Evolutionary conservation across 2,797 vertebrate species (phyloP).

Genomic region (Scomberomorus guttatus): DNA sequence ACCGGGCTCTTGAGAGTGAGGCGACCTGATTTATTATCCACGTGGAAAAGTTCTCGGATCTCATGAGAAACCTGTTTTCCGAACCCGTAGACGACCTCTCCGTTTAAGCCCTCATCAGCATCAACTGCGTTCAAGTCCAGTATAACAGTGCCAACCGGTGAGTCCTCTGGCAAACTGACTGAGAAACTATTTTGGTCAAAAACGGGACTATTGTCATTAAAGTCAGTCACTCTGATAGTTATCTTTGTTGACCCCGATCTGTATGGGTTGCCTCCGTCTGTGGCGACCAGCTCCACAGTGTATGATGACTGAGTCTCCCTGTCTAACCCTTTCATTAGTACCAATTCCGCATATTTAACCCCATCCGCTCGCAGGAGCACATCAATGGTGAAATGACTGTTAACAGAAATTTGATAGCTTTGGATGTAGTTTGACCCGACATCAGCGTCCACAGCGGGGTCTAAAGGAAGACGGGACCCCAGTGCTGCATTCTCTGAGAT

Average conservation of each 20-base stretch:
- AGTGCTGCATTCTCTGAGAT: slow-evolving; percentile 91
- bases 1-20: slow-evolving; percentile 89
- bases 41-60: slow-evolving; percentile 90
- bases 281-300: slow-evolving; percentile 91
- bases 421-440: slow-evolving; percentile 94
- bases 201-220: slow-evolving; percentile 94
- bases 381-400: slow-evolving; percentile 94
- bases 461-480: slow-evolving; percentile 92
- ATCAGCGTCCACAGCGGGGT: slow-evolving; percentile 92
- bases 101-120: slow-evolving; percentile 92
- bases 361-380: slow-evolving; percentile 95
- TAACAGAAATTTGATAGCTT: slow-evolving; percentile 93
- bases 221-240: slow-evolving; percentile 92
- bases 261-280: slow-evolving; percentile 90
- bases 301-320: slow-evolving; percentile 91
- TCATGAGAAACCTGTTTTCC: slow-evolving; percentile 89
- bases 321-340: slow-evolving; percentile 94
- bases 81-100: slow-evolving; percentile 91
- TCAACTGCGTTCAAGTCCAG: slow-evolving; percentile 90
- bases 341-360: slow-evolving; percentile 94
- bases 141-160: slow-evolving; percentile 88
- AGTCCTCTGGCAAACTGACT: slow-evolving; percentile 92
- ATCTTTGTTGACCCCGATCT: slow-evolving; percentile 90
- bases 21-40: slow-evolving; percentile 89
- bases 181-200: slow-evolving; percentile 90